These are phyloP conservation scores for Ailurus styani DNA, from an alignment of 2,113 vertebrate species.

Conservation along the genomic window DNA sequence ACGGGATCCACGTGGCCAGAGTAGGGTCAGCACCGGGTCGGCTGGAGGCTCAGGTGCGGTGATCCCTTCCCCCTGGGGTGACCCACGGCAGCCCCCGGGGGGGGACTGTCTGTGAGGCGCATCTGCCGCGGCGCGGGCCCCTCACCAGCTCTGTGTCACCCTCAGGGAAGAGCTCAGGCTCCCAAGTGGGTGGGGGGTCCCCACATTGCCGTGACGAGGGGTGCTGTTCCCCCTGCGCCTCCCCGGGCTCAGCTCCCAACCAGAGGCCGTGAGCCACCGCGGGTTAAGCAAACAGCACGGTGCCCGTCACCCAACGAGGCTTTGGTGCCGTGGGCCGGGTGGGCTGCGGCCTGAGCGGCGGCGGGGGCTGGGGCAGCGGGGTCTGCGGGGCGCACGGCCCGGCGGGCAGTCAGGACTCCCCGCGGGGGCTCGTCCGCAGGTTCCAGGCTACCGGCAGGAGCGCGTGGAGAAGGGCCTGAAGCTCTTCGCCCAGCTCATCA, in stretches of 20 bases:
- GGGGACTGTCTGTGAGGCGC: background rate
- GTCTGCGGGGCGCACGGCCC: accelerated
- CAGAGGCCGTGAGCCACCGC: too few relatives aligned
- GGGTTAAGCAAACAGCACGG: background rate
- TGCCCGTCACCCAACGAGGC: background rate
- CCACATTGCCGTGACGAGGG: accelerated
- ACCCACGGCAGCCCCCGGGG: background rate
- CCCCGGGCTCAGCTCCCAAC: background rate
- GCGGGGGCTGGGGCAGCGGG: background rate
- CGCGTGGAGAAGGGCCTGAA: constrained; percentile 96
- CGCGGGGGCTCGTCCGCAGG: constrained; percentile 76
- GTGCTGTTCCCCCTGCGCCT: background rate
- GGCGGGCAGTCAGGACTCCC: background rate
- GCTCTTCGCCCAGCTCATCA: constrained; percentile 97
- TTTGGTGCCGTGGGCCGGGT: background rate
- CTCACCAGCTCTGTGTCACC: background rate
- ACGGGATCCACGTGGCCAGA: accelerated
- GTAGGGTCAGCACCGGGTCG: background rate
- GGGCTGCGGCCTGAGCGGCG: background rate
- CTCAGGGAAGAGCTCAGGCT: background rate
- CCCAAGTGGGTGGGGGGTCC: background rate
- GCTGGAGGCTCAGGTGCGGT: background rate
- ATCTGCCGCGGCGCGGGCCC: accelerated
- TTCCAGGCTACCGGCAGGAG: constrained; percentile 96
- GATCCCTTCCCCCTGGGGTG: background rate